A percentile compares a stretch with the other conserved stretches of the same genome.
Evolutionary conservation across 2,888 invertebrate species (phyloP).

Genomic region (Aphrophora alni): DNA sequence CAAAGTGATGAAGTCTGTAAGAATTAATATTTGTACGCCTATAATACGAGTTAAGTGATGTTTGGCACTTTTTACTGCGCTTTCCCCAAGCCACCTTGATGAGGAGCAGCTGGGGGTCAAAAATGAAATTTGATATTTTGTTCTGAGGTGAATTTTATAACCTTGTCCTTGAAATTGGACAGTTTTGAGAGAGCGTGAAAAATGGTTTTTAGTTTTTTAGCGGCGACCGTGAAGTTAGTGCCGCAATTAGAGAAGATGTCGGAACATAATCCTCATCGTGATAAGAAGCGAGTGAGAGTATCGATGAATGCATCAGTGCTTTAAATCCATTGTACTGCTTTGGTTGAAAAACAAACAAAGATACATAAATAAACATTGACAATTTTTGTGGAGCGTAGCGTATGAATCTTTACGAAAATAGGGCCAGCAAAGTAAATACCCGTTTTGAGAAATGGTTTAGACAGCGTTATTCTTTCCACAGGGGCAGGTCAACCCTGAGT

Average conservation of each 20-base stretch:
- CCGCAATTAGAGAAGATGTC: too few relatives aligned
- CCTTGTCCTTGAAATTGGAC: too few relatives aligned
- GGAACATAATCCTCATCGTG: too few relatives aligned
- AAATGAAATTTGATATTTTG: neutral
- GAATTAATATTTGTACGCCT: too few relatives aligned
- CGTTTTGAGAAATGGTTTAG: constrained; percentile 15
- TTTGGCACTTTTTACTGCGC: constrained; percentile 52
- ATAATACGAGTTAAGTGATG: constrained; percentile 49
- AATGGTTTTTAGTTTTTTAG: too few relatives aligned
- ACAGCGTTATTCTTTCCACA: neutral
- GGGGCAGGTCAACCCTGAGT: constrained; percentile 30
- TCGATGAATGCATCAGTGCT: too few relatives aligned
- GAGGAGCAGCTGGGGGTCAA: constrained; percentile 42
- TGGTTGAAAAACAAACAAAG: constrained; percentile 52
- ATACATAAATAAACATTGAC: constrained; percentile 46
- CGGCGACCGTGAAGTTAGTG: too few relatives aligned
- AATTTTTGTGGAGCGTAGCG: constrained; percentile 1
- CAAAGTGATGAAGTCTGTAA: too few relatives aligned
- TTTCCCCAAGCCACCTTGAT: constrained; percentile 50
- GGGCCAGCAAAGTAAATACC: constrained; percentile 24
- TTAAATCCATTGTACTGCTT: constrained; percentile 50
- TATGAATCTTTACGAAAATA: constrained; percentile 28
- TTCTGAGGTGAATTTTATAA: too few relatives aligned
- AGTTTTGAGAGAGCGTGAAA: too few relatives aligned
- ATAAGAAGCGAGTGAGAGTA: too few relatives aligned